Evolutionary conservation across 2,888 invertebrate genomes (phyloP), one percentile per base, ranked within the genome.

Genomic region (Drosophila siamana): DNA sequence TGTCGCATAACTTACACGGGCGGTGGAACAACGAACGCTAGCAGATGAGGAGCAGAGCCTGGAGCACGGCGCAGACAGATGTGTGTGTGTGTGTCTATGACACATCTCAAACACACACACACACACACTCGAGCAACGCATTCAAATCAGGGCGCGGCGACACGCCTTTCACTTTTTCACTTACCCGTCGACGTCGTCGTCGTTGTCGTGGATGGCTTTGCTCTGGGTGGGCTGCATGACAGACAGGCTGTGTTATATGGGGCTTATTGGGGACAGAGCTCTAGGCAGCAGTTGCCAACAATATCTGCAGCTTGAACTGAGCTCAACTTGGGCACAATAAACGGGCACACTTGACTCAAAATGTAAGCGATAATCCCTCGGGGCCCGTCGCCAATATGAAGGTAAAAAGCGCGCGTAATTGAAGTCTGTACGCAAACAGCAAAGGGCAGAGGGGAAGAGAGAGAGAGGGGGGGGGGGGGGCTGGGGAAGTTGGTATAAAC

Each of bases 281-380:
- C n/a, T 2, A 24, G 52, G 67, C 36, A 33, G 19, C 38, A 33
- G 47, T 46, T 44, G 47, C 43, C 48, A 47, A 40, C 68, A 73
- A 75, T 75, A 76, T 76, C 77, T 59, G 65, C 64, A 51, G 62
- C 74, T 56, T 54, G 41, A 68, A 51, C 66, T 50, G 65, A 67
- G 66, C 71, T 52, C 61, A 65, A 79, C 80, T 66, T 78, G 69
- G 44, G 67, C 73, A 80, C 88, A 88, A 85, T 86, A 80, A 86
- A 74, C 77, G 38, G 74, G 61, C 73, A 69, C 77, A 88, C 78
- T 85, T 81, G 79, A 84, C 86, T 79, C 67, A 75, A 62, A 80
- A 80, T 86, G 80, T 88, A 78, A 80, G 87, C 88, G 79, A 82
- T 79, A 88, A 84, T 88, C 82, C 88, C 85, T 50, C 36, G 48